Evolutionary conservation across 2,888 invertebrate species (phyloP), one percentile per base, ranked within the genome.

Genomic region (Nymphalis c-album): DNA sequence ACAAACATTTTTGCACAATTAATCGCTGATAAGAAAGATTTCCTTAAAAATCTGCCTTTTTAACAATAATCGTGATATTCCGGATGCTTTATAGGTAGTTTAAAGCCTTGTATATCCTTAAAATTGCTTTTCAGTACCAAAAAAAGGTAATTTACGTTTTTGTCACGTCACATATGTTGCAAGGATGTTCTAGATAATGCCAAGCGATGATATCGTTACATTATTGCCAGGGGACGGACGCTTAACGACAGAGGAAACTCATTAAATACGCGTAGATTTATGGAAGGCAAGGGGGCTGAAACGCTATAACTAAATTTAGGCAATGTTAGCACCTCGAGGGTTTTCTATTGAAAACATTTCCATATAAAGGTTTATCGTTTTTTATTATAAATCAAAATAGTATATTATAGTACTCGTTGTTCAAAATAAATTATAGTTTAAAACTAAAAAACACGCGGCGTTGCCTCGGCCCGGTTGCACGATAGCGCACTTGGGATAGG

Each of bases 181-280:
- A 75, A 74, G 73, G 75, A 77, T 78, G 75, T 77, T 79, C 61
- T 75, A 83, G 83, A 85, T 86, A 88, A 87, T 86, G 86, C 82
- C 81, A 74, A 72, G 82, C 82, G 84, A 86, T 89, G 89, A 88
- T 88, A 87, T 82, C 86, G 83, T 74, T 85, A 80, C 85, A 81
- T 88, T 90, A 88, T 84, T 83, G 84, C 83, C 79, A 74, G 80
- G 84, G 88, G 85, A 81, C 81, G 77, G 79, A 77, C 82, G 81
- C 78, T 86, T 87, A 87, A 90, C 85, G 87, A 82, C 82, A 74
- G 78, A 86, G 88, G 89, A 87, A 90, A 88, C 89, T 90, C 90
- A 87, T 91, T 91, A 90, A 90, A 88, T 88, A 86, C 81, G 79
- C 80, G 81, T 78, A 79, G 83, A 91, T 91, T 90, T 90, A 90